Evolutionary conservation across 2,888 invertebrate genomes (phyloP), one percentile per base, ranked within the genome.

Genomic region (Scaptomyza tumidula): DNA sequence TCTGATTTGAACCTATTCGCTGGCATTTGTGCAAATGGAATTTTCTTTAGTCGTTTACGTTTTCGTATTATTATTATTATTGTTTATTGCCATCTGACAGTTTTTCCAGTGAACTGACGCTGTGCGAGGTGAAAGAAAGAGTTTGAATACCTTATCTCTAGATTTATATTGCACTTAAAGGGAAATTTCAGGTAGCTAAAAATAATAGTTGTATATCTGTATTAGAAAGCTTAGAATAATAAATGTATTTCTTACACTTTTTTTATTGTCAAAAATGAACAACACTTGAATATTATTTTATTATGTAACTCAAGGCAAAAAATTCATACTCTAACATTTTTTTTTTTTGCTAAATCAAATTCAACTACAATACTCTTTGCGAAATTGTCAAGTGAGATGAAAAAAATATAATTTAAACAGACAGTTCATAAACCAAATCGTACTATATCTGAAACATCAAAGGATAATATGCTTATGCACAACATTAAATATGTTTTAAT

Each of bases 361-460:
- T 4, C 33, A 39, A 10, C n/a, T 19, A n/a, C 19, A 13, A 27
- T 33, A 16, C 33, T 9, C 9, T 35, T 35, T 52, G 7, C 13
- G 35, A 35, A 35, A 13, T 35, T 35, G n/a, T 2, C 0, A 27
- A 14, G 3, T 19, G 19, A 19, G 19, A 14, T 14, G 7, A 3
- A 11, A 10, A 10, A 14, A 6, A 37, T 50, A 11, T 24, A 37
- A 37, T n/a, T 6, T 24, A 3, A n/a, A 10, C 43, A 52, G 63
- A 39, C 54, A 65, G 58, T 67, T 66, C 67, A 62, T 75, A 75
- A 71, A 63, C 54, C 59, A 71, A 35, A 35, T 37, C 14, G 7
- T n/a, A 50, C 29, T 49, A 59, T 27, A 33, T 57, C 66, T 66
- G 33, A 75, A 75, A 75, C 75, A 55, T 75, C 75, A 75, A 71